Conservation (phyloP, 2,113 vertebrate genomes). For the Coregonus clupeaformis region DNA sequence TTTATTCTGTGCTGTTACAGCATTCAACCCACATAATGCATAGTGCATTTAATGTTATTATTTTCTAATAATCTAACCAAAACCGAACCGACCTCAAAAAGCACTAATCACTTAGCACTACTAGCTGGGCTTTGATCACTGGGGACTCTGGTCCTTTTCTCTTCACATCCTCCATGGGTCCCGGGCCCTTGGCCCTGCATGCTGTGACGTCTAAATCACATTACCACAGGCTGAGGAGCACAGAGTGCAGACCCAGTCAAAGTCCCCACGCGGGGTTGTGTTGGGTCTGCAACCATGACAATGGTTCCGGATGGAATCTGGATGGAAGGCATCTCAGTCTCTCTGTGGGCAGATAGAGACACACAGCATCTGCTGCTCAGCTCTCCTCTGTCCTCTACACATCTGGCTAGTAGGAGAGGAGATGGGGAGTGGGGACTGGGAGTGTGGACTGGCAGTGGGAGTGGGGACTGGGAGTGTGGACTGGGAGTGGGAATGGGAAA, state of each 20-base stretch:
- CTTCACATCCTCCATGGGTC: slow-evolving; percentile 44
- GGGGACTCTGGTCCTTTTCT: slow-evolving; percentile 60
- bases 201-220: slow-evolving; percentile 36
- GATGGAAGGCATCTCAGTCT: neutral
- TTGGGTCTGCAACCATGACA: neutral
- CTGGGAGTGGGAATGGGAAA: neutral
- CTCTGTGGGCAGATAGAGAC: slow-evolving; percentile 39
- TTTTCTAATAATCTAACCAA: too few species aligned
- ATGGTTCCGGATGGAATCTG: neutral
- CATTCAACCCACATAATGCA: too few species aligned
- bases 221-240: slow-evolving; percentile 61
- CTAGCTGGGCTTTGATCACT: slow-evolving; percentile 67
- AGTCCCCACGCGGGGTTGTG: too few species aligned
- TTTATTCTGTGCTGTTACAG: too few species aligned
- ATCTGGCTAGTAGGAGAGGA: neutral
- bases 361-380: slow-evolving; percentile 46
- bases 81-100: too few species aligned
- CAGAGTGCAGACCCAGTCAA: too few species aligned
- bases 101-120: too few species aligned
- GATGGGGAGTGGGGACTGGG: neutral
- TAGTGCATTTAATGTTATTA: too few species aligned
- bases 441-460: neutral
- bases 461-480: neutral
- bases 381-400: slow-evolving; percentile 14
- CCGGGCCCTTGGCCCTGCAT: slow-evolving; percentile 57